phyloP scores from a whole-genome alignment of 2,888 invertebrate species.

The Anaspis maculata region DNA sequence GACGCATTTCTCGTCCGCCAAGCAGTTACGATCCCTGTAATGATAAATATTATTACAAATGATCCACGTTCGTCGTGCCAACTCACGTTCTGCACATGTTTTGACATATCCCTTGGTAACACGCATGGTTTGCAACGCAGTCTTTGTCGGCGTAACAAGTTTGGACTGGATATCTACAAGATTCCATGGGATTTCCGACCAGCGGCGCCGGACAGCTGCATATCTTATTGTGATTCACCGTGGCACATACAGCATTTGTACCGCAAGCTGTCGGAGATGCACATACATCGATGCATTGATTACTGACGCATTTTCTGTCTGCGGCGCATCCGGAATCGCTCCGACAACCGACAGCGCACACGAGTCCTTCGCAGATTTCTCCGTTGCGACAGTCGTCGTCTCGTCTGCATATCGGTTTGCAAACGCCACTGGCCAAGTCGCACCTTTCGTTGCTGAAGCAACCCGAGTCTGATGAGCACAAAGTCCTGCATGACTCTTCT shows the following conservation, averaged over 20 bases:
- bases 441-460: constrained; percentile 80
- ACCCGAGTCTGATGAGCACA: constrained; percentile 66
- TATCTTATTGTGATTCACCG: constrained; percentile 61
- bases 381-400: constrained; percentile 82
- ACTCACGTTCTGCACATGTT: constrained; percentile 65
- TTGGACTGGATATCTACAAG: constrained; percentile 61
- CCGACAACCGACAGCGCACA: constrained; percentile 74
- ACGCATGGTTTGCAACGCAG: constrained; percentile 61
- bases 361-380: constrained; percentile 76
- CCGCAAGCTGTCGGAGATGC: constrained; percentile 71
- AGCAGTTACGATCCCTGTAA: constrained; percentile 68
- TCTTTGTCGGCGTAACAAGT: constrained; percentile 58
- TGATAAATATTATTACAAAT: not conserved
- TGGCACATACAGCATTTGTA: constrained; percentile 67
- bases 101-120: constrained; percentile 72
- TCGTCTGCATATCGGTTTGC: constrained; percentile 73
- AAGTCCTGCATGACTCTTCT: constrained; percentile 64
- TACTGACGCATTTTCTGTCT: constrained; percentile 65
- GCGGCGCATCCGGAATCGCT: constrained; percentile 68
- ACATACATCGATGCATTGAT: constrained; percentile 73
- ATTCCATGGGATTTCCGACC: constrained; percentile 64
- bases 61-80: not conserved
- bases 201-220: constrained; percentile 67
- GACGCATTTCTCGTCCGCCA: constrained; percentile 80
- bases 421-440: constrained; percentile 60